Conservation (phyloP, 2,113 vertebrate genomes). For the Tenrec ecaudatus region DNA sequence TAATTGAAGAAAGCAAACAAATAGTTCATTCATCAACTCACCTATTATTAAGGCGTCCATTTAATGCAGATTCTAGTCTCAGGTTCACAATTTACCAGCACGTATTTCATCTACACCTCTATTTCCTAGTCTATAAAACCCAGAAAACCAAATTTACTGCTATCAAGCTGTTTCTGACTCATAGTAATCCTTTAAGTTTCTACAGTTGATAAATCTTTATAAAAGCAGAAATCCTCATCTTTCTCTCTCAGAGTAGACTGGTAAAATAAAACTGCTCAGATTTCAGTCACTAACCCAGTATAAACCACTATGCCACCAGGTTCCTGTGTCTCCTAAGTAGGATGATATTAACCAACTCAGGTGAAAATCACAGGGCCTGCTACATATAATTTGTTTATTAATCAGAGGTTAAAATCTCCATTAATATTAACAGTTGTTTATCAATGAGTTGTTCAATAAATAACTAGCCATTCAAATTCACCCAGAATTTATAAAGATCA, state of each 20-base stretch:
- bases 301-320: no score
- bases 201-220: no score
- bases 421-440: not conserved
- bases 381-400: not conserved
- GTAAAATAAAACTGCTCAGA: no score
- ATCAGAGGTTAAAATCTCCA: not conserved
- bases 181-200: no score
- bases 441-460: not conserved
- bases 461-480: not conserved
- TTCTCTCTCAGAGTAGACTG: no score
- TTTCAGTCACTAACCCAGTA: no score
- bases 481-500: no score
- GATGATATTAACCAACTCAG: not conserved
- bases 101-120: not conserved
- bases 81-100: not conserved
- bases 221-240: no score
- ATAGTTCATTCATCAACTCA: not conserved
- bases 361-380: not conserved
- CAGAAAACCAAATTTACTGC: no score
- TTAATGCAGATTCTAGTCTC: not conserved
- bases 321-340: not conserved
- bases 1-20: conserved; percentile 21
- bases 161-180: no score
- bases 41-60: conserved; percentile 4
- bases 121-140: not conserved